Evolutionary conservation across 2,113 vertebrate genomes (phyloP), one percentile per base, ranked within the genome.

Genomic region (Scophthalmus maximus): DNA sequence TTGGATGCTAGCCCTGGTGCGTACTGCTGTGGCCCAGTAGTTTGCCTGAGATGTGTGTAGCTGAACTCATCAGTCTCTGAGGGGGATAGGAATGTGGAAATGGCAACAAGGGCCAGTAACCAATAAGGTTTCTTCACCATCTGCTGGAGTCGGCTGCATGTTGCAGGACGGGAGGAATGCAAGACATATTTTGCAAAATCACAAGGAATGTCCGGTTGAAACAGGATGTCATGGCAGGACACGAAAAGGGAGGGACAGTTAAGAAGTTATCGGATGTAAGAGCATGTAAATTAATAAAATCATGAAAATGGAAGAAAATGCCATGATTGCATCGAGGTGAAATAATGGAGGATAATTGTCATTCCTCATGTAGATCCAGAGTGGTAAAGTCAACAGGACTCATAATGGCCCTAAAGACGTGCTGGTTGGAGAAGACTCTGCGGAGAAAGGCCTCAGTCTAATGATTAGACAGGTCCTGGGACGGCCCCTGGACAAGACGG

Each of bases 391-490:
- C 5, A 68, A 15, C 2, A 55, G 10, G 10, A 15, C 29, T 9
- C 82, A 73, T 9, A 78, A 44, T 60, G 64, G 82, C 78, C 40
- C 86, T 27, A 56, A 61, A 42, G 29, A 76, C 50, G 84, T 89
- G 20, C 46, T 88, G 18, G 86, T 90, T 10, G 62, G 80, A 25
- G 86, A 87, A 23, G 60, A 83, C 20, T 77, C 79, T 0, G 32
- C 88, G 47, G 94, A 94, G 70, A 94, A 94, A 75, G 96, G 96
- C 1, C 95, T 98, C 68, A 96, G 96, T 88, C 92, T 96, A 32
- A 74, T 96, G 79, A 95, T 96, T 53, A 94, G 94, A 46, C 93
- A 95, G 18, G 91, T 96, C 36, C 86, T 96, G 72, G 95, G 96
- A 38, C 93, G 90, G 34, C 93, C 96, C 2, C 92, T 97, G 47